Percentiles rank a stretch among this genome's conserved stretches.
Evolutionary conservation across 92 coral and sea anemone genomes (phyloP).

Genomic region (Parazoanthus swiftii): DNA sequence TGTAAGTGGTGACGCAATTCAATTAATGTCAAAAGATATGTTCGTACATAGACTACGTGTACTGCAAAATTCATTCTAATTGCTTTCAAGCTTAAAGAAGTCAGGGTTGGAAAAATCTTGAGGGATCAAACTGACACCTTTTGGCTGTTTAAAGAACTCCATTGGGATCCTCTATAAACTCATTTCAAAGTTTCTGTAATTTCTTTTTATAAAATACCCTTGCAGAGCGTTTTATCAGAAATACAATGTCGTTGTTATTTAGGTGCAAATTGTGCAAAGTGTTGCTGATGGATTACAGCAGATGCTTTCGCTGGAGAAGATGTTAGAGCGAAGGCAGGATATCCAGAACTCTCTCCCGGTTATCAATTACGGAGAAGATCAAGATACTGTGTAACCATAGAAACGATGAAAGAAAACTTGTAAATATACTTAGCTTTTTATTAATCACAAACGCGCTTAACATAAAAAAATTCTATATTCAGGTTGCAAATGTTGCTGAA

Average conservation of each 20-base stretch:
- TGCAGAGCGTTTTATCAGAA: background rate
- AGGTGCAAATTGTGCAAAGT: constrained; percentile 68
- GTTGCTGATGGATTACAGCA: constrained; percentile 65
- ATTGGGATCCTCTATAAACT: no score
- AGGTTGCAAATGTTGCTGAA: background rate
- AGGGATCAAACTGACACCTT: no score
- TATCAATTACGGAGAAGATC: background rate
- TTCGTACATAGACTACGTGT: no score
- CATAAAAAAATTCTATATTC: no score
- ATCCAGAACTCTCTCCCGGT: constrained; percentile 37
- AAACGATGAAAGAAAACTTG: background rate
- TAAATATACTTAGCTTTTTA: background rate
- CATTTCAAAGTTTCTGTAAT: no score
- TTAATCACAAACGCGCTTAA: background rate
- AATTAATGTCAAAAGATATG: no score
- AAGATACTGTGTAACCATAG: background rate
- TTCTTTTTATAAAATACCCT: no score
- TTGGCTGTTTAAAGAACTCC: no score
- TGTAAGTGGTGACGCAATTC: no score
- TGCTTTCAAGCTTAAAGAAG: no score
- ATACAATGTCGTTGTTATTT: background rate
- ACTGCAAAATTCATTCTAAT: no score
- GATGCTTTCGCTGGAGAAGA: constrained; percentile 58
- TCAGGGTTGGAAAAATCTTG: no score
- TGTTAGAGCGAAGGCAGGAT: constrained; percentile 70